Percentiles rank a stretch among this genome's conserved stretches.
Evolutionary conservation across 2,888 invertebrate species (phyloP).

Genomic region (Osedax frankpressi): DNA sequence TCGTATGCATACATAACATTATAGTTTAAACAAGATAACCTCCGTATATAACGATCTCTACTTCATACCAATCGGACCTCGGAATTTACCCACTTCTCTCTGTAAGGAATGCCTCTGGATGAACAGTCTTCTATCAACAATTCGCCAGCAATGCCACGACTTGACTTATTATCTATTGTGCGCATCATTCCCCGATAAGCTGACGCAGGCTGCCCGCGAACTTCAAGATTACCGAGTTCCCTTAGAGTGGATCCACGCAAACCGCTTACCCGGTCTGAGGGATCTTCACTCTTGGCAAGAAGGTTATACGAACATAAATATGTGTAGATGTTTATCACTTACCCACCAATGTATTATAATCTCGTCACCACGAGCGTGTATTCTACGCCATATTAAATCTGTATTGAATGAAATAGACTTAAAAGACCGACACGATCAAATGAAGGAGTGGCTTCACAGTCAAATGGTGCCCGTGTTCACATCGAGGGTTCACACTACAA

Average conservation of each 20-base stretch:
- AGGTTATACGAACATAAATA: background rate
- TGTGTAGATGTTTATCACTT: too few relatives aligned
- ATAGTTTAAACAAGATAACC: too few relatives aligned
- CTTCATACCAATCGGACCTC: too few relatives aligned
- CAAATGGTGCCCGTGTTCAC: constrained; percentile 37
- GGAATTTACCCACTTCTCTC: background rate
- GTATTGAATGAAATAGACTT: too few relatives aligned
- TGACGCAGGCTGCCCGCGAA: constrained; percentile 31
- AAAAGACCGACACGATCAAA: constrained; percentile 35
- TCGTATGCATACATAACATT: too few relatives aligned
- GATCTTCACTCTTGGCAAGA: constrained; percentile 39
- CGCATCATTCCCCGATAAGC: constrained; percentile 33
- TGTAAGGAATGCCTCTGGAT: constrained; percentile 41
- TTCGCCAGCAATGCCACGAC: constrained; percentile 37
- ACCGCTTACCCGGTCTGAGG: constrained; percentile 41
- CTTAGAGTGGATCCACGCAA: constrained; percentile 40
- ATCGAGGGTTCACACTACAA: constrained; percentile 27
- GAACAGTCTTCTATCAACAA: constrained; percentile 38
- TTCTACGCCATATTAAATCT: too few relatives aligned
- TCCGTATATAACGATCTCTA: too few relatives aligned
- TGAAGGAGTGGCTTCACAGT: constrained; percentile 35
- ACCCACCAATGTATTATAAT: too few relatives aligned
- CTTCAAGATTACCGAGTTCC: constrained; percentile 40
- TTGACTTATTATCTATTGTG: constrained; percentile 34
- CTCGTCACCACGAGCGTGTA: too few relatives aligned